These are phyloP conservation scores for Oasisia sp. DNA, from an alignment of 2,888 invertebrate species.

Conservation along the genomic window DNA sequence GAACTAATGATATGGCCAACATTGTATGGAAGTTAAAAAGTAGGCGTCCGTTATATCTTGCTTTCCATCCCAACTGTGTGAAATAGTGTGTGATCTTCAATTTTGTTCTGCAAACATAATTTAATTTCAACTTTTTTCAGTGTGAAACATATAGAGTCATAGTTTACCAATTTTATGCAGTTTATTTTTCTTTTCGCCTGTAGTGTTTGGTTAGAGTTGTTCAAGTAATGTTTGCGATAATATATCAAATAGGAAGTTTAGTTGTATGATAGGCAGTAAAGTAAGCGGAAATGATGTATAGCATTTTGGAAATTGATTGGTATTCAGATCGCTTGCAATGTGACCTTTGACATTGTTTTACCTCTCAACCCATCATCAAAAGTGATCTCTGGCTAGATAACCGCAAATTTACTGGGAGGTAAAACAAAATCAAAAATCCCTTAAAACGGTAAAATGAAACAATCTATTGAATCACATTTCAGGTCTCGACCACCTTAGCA, in stretches of 20 bases:
- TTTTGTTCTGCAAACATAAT: not conserved
- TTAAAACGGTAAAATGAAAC: not conserved
- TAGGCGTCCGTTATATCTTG: not conserved
- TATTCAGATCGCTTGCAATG: not conserved
- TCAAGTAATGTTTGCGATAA: not conserved
- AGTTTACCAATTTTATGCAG: not conserved
- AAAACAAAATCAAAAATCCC: not conserved
- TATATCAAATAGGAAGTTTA: not conserved
- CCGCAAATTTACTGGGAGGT: not conserved
- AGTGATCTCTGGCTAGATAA: not conserved
- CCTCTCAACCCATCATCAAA: not conserved
- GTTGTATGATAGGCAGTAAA: not conserved
- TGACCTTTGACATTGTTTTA: not conserved
- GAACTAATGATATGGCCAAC: not conserved
- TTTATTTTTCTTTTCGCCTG: not conserved
- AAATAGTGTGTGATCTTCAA: not conserved
- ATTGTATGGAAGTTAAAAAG: not conserved
- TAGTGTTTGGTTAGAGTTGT: not conserved
- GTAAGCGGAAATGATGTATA: not conserved
- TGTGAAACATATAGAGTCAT: not conserved
- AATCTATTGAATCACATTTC: slow-evolving; percentile 4
- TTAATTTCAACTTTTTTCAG: not conserved
- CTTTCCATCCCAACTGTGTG: not conserved
- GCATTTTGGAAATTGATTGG: not conserved
- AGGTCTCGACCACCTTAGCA: slow-evolving; percentile 3